Base-by-base conservation (phyloP, 2,888 invertebrate species). In the Arge pagana region DNA sequence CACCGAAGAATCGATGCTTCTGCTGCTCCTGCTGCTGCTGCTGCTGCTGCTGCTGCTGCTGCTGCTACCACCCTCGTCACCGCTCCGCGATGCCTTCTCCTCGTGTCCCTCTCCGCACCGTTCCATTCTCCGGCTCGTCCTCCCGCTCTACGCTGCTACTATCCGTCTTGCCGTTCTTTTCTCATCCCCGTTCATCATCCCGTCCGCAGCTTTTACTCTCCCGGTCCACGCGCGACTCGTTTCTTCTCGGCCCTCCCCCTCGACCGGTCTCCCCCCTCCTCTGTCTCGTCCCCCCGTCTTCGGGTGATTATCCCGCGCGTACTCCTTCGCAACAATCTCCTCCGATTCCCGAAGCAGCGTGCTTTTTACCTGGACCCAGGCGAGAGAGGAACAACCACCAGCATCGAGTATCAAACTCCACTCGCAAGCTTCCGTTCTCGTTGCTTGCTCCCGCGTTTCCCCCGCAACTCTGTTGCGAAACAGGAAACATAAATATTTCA, bases 1-100 rank as follows among this genome's bases (percentile, higher is more conserved):
- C 66, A 62, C 67, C 64, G 65, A 70, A 63, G 75, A 74, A 75
- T 76, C 75, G 71, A 76, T 76, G 75, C 69, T 60, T 13, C 57
- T 48, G 26, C 54, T 37, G 58, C 54, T 56, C 58, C 56, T 58
- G 55, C 53, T 41, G 54, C 36, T 51, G 52, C 45, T 51, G 45
- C 48, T 53, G 50, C 31, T n/a, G 26, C 2, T n/a, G 26, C 8
- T 26, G 26, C 8, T 42, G 8, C 8, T n/a, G 13, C 16, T 36
- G 16, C n/a, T n/a, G n/a, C n/a, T n/a, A n/a, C n/a, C n/a, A n/a
- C n/a, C n/a, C n/a, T n/a, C n/a, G n/a, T n/a, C n/a, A n/a, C n/a
- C n/a, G n/a, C n/a, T n/a, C n/a, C n/a, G n/a, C n/a, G n/a, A n/a
- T n/a, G n/a, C n/a, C n/a, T n/a, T n/a, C n/a, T n/a, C n/a, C n/a